Evolutionary conservation across 2,797 vertebrate species (phyloP), one percentile per base, ranked within the genome.

Genomic region (Rhadinocentrus ornatus): DNA sequence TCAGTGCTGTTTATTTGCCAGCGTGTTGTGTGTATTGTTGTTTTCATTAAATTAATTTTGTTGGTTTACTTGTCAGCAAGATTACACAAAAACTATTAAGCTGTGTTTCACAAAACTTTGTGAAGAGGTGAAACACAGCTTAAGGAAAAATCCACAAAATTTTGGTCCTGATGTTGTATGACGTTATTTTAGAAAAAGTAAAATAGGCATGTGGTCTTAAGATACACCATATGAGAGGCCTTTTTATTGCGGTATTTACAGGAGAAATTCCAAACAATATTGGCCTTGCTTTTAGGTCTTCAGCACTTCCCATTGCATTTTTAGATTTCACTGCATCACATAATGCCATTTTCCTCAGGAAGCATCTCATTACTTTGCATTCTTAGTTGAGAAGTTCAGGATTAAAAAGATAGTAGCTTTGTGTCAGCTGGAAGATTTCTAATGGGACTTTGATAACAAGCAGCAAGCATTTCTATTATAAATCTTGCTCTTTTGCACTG

Each of bases 251-350:
- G 67, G 46, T 77, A 57, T 86, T 89, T 81, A 75, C 52, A 81
- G 66, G 66, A 81, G 70, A 67, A 88, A 89, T 69, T 82, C 39
- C 53, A 52, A 84, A 69, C 62, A 78, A 81, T 86, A 58, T 56
- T 58, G 80, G 74, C 62, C 52, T 48, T 63, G 61, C 62, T 52
- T 70, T n/a, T 26, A 32, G 0, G 57, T 72, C 62, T 46, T 63
- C 66, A 34, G 54, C 61, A 48, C 59, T 61, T 54, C 48, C 66
- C 24, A 58, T 78, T 76, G 78, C 60, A 46, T 37, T 39, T 20
- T 20, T 48, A 34, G 2, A 31, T 60, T 44, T 69, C 58, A 35
- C 18, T 31, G 15, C 29, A 20, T 29, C 16, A 69, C 29, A 68
- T 69, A 26, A 59, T 53, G 24, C 54, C 44, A 15, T 50, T 66